Evolutionary conservation across 2,113 vertebrate genomes (phyloP).

Genomic region (Numenius arquata): DNA sequence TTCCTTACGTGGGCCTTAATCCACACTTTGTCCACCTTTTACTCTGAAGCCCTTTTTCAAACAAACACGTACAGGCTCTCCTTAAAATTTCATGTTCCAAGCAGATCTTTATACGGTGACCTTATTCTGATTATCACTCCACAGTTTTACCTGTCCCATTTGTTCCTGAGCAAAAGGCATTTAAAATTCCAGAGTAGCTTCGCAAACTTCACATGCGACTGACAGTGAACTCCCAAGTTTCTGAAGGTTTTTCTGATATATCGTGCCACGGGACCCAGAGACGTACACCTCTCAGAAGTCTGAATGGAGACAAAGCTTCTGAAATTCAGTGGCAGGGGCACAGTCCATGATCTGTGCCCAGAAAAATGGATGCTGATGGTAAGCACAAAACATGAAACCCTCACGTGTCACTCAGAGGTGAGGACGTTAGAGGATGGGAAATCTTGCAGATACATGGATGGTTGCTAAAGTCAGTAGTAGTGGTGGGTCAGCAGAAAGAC

Average conservation of each 20-base stretch:
- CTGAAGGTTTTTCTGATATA: not conserved
- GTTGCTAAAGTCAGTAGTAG: not conserved
- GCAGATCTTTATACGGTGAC: constrained; percentile 24
- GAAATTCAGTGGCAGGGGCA: not conserved
- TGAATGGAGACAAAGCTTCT: not conserved
- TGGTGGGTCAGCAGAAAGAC: not conserved
- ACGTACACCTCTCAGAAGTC: not conserved
- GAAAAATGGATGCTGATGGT: not conserved
- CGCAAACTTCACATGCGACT: not conserved
- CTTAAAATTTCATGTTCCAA: constrained; percentile 51
- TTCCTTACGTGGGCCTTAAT: not conserved
- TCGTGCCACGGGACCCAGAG: not conserved
- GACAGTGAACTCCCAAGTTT: not conserved
- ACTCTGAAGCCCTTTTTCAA: constrained; percentile 34
- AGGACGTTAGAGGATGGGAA: not conserved
- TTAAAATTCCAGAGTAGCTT: constrained; percentile 36
- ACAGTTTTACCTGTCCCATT: not conserved
- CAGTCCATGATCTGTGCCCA: fast-evolving
- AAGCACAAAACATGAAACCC: not conserved
- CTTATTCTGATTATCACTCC: constrained; percentile 51
- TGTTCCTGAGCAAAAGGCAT: not conserved
- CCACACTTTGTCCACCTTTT: constrained; percentile 21
- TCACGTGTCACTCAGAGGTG: not conserved
- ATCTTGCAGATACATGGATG: fast-evolving
- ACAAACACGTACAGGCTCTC: constrained; percentile 13